These are phyloP conservation scores for Coptotermes formosanus DNA, from an alignment of 1,140 invertebrate genomes.

Conservation along the genomic window DNA sequence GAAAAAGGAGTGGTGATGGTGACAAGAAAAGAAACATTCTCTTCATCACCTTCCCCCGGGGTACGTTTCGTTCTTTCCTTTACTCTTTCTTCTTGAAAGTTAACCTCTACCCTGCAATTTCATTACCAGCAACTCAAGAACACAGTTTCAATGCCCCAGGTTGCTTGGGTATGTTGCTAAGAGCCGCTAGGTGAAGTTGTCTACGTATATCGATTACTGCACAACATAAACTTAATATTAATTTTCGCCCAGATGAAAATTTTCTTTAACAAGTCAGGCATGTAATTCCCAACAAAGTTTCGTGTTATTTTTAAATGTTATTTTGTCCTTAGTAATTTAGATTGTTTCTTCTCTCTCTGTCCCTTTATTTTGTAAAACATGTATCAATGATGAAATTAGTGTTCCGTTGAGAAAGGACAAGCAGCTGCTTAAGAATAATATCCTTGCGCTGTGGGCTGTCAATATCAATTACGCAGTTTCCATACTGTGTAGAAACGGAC, in stretches of 20 bases:
- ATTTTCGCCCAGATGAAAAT: slow-evolving; percentile 6
- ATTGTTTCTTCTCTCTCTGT: too few species aligned
- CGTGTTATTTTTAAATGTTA: too few species aligned
- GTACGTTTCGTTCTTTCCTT: not conserved
- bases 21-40: slow-evolving; percentile 8
- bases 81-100: not conserved
- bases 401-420: too few species aligned
- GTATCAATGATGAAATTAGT: too few species aligned
- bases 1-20: not conserved
- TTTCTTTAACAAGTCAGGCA: not conserved
- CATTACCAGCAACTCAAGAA: slow-evolving; percentile 10
- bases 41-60: not conserved
- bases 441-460: too few species aligned
- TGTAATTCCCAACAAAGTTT: not conserved
- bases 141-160: not conserved
- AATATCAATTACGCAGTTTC: too few species aligned
- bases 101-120: not conserved
- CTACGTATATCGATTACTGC: not conserved
- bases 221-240: not conserved
- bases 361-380: too few species aligned
- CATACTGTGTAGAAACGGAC: too few species aligned
- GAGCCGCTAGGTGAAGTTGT: not conserved
- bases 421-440: too few species aligned
- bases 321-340: too few species aligned
- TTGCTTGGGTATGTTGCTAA: not conserved